Conservation (phyloP, 2,113 vertebrate genomes). For the Mastomys natalensis region DNA sequence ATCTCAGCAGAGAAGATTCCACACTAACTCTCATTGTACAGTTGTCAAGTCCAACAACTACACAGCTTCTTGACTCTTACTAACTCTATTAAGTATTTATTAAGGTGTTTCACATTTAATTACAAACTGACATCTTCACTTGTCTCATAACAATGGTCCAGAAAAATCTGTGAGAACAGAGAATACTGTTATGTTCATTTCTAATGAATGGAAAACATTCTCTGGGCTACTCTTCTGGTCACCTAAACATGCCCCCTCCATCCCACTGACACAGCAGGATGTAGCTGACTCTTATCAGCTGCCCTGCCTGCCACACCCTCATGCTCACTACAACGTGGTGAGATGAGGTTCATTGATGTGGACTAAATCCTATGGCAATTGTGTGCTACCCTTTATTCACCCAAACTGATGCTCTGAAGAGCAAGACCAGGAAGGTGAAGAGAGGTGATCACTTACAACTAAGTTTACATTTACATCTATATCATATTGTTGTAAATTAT, state of each 20-base stretch:
- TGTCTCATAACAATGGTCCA: neutral
- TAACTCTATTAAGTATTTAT: neutral
- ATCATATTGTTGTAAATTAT: fast-evolving
- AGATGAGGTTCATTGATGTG: neutral
- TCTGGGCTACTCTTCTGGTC: neutral
- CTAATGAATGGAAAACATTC: fast-evolving
- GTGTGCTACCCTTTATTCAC: neutral
- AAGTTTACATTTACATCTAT: neutral
- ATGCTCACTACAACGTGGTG: neutral
- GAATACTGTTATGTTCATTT: fast-evolving
- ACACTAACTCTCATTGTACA: neutral
- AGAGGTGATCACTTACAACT: fast-evolving
- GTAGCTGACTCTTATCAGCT: fast-evolving
- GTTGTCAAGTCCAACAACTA: fast-evolving
- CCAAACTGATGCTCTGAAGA: neutral
- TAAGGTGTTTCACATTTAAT: neutral
- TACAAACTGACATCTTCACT: neutral
- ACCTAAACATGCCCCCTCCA: neutral
- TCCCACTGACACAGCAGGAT: fast-evolving
- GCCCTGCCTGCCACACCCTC: neutral
- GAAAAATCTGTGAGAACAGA: too few species aligned
- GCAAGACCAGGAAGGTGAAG: fast-evolving
- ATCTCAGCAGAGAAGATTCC: neutral
- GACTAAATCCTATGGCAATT: neutral
- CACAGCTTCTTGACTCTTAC: neutral